phyloP scores from a whole-genome alignment of 2,888 invertebrate genomes.

The Halocaridina rubra region DNA sequence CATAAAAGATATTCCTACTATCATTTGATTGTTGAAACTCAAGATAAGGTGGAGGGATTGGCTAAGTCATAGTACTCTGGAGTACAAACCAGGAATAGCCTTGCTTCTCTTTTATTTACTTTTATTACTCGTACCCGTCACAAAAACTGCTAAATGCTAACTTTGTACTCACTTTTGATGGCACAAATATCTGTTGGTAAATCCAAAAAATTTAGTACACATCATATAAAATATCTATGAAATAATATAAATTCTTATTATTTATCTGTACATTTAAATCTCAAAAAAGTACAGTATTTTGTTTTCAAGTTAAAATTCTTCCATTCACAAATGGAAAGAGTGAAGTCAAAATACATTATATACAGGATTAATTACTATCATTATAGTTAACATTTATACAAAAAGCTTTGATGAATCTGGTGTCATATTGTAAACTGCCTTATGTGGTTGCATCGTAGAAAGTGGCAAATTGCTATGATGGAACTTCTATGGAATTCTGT shows the following conservation, averaged over 20 bases:
- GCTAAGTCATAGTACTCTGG: slow-evolving; percentile 47
- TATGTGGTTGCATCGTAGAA: slow-evolving; percentile 46
- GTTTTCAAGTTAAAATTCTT: too few relatives aligned
- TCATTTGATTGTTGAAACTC: not conserved
- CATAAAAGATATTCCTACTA: too few relatives aligned
- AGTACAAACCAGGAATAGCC: slow-evolving; percentile 57
- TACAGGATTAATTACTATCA: slow-evolving; percentile 52
- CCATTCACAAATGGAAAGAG: slow-evolving; percentile 57
- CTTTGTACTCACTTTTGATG: slow-evolving; percentile 59
- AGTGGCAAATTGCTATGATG: too few relatives aligned
- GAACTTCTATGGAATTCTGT: too few relatives aligned
- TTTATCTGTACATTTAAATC: slow-evolving; percentile 57
- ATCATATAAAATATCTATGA: slow-evolving; percentile 58
- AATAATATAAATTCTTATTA: slow-evolving; percentile 54
- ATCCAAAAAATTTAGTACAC: slow-evolving; percentile 57
- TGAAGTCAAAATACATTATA: slow-evolving; percentile 58
- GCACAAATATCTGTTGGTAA: slow-evolving; percentile 58
- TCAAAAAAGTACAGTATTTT: slow-evolving; percentile 50
- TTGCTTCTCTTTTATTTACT: not conserved
- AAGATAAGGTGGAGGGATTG: slow-evolving; percentile 31
- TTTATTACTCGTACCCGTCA: slow-evolving; percentile 54
- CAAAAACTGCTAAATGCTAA: slow-evolving; percentile 60
- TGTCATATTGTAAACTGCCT: slow-evolving; percentile 49
- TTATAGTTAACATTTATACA: slow-evolving; percentile 57
- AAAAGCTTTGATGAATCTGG: slow-evolving; percentile 48